Base-by-base conservation (phyloP, 2,113 vertebrate species). In the Sardina pilchardus region DNA sequence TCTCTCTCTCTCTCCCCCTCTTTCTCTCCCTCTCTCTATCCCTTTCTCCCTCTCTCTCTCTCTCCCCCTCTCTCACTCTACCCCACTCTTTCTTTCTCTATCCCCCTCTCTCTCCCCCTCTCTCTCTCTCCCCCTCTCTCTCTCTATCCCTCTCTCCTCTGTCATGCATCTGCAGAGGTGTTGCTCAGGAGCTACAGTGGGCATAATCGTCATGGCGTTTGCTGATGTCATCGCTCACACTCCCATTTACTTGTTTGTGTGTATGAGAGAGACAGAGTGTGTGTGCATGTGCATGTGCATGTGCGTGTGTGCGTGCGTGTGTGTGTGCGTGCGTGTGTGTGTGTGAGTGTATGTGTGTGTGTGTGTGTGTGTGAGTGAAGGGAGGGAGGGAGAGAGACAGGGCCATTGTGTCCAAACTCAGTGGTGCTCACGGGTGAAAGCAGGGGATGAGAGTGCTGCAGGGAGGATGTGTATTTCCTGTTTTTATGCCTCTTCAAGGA, bases 351-450 rank as follows among this genome's bases (percentile, higher is more conserved):
- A 0, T 24, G 1, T 59, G 63, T 67, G 8, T 71, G 63, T 34
- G 63, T 71, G 63, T 71, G 63, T 34, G 63, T 71, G 63, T 63
- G 59, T 63, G 7, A 67, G 59, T 26, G 59, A 67, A 67, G 59
- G 6, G 59, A 67, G 59, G 59, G 26, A 30, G 63, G 26, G 26
- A 71, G 63, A 71, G 26, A 71, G 63, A 71, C n/a, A 71, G 63
- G 63, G 63, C 26, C 5, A 71, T 71, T 71, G 63, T 71, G 63
- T 71, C 63, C 63, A 10, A 34, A 30, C 56, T 63, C 56, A 63
- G 8, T 63, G 21, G 21, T n/a, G 24, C 56, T 63, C 21, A 63
- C 24, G 16, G 50, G 50, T 3, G 50, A 4, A 53, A 53, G 50
- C 50, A 53, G 50, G 19, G 17, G 16, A 19, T 63, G 21, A 63